These are phyloP conservation scores for Clarias fuscus DNA, from an alignment of 2,797 vertebrate species.

Conservation along the genomic window DNA sequence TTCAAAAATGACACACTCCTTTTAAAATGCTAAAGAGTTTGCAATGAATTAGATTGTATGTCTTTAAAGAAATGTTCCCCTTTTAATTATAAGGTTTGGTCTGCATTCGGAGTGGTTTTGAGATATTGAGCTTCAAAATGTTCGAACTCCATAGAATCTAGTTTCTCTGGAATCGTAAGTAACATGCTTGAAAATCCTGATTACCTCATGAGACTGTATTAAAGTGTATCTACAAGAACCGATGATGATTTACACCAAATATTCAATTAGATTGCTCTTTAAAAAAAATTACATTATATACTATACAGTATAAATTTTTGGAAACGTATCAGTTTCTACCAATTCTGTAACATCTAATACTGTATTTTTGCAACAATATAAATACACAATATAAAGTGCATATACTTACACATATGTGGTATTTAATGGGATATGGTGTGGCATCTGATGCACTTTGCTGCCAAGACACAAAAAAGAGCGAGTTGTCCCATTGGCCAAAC, in stretches of 20 bases:
- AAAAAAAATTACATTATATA: background rate
- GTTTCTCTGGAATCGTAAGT: background rate
- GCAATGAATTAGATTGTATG: background rate
- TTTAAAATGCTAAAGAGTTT: background rate
- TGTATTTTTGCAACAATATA: background rate
- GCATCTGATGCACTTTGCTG: constrained; percentile 51
- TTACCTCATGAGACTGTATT: background rate
- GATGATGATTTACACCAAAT: background rate
- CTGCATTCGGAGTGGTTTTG: too few species aligned
- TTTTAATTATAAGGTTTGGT: too few species aligned
- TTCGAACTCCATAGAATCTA: background rate
- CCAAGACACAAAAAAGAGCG: constrained; percentile 53
- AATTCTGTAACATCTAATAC: background rate
- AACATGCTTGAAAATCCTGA: background rate
- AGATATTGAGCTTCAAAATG: too few species aligned
- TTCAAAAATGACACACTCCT: too few species aligned
- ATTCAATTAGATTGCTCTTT: background rate
- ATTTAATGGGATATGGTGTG: constrained; percentile 49
- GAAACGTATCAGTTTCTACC: background rate
- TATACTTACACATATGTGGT: constrained; percentile 56
- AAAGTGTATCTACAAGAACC: background rate
- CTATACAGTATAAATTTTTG: background rate
- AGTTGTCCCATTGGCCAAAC: constrained; percentile 38
- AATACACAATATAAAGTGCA: background rate
- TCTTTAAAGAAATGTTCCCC: background rate